Evolutionary conservation across 2,888 invertebrate genomes (phyloP), one percentile per base, ranked within the genome.

Genomic region (Chrysomela aeneicollis): DNA sequence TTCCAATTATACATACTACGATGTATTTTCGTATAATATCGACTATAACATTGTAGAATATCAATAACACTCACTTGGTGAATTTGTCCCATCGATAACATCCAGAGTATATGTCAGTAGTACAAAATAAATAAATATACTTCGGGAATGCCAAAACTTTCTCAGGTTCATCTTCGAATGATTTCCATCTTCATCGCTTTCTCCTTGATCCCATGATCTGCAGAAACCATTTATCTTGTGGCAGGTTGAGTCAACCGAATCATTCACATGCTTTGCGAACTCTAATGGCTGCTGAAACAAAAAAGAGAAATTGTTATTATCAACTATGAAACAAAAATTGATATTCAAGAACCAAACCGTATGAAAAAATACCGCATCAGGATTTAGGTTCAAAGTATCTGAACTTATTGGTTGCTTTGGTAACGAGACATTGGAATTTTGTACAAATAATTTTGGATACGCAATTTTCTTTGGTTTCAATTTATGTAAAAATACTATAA

Each of bases 141-240:
- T 46, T 47, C 57, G 62, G 61, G 63, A 64, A 62, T 61, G 52
- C 26, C 18, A 59, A 17, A 61, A 61, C 68, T 64, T 66, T 59
- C 64, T 68, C 64, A 37, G 30, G 32, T 30, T 35, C 58, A 61
- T 64, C 21, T 58, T 64, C 54, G 60, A 19, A 64, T 61, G 30
- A 64, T 52, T 42, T 64, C 64, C 64, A 64, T 64, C 42, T 49
- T 61, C 57, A 46, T n/a, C 46, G 26, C 18, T 57, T 17, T 57
- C 26, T 17, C 12, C 15, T 15, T 26, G 12, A 15, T 30, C 15
- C 42, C 22, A 17, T 9, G 12, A 46, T 10, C 15, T 1, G 42
- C 15, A 15, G 15, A 3, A 47, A 19, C 26, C 46, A 57, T 57
- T 30, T 30, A n/a, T 57, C 30, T 19, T 9, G 19, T 15, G 42